These are phyloP conservation scores for Corvus hawaiiensis DNA, from an alignment of 2,113 vertebrate genomes.

Conservation along the genomic window DNA sequence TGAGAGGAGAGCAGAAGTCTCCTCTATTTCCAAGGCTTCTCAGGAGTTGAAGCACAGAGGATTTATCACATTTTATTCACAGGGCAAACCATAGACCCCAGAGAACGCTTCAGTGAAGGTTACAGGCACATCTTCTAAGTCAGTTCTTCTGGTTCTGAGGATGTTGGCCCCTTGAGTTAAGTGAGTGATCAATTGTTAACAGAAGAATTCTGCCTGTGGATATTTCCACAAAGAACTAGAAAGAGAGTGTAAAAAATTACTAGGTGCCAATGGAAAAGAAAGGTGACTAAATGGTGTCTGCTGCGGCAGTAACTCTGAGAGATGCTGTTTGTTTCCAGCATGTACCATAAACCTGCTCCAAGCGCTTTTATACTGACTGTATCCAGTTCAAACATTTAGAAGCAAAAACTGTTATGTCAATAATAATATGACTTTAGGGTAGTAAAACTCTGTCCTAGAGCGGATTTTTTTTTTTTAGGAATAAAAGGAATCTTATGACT, in stretches of 20 bases:
- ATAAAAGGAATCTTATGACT: not conserved
- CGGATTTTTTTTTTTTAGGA: not conserved
- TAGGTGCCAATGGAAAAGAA: not conserved
- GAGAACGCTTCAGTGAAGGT: not conserved
- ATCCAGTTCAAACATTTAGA: not conserved
- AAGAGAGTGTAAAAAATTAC: not conserved
- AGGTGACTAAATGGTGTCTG: not conserved
- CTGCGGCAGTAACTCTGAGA: not conserved
- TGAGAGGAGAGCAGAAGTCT: not conserved
- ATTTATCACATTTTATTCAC: not conserved
- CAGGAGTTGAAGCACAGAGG: not conserved
- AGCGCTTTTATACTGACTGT: not conserved
- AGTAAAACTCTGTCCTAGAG: not conserved
- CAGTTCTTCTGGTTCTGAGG: not conserved
- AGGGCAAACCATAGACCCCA: not conserved
- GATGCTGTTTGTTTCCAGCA: not conserved
- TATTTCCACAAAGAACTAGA: not conserved
- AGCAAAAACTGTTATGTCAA: not conserved
- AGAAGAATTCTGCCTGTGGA: not conserved
- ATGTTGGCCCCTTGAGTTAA: not conserved
- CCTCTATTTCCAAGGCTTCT: not conserved
- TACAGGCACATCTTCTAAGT: not conserved
- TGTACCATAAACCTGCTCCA: not conserved
- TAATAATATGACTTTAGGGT: not conserved
- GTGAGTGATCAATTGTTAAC: not conserved